phyloP scores from a whole-genome alignment of 2,113 vertebrate genomes.

The Athene noctua region DNA sequence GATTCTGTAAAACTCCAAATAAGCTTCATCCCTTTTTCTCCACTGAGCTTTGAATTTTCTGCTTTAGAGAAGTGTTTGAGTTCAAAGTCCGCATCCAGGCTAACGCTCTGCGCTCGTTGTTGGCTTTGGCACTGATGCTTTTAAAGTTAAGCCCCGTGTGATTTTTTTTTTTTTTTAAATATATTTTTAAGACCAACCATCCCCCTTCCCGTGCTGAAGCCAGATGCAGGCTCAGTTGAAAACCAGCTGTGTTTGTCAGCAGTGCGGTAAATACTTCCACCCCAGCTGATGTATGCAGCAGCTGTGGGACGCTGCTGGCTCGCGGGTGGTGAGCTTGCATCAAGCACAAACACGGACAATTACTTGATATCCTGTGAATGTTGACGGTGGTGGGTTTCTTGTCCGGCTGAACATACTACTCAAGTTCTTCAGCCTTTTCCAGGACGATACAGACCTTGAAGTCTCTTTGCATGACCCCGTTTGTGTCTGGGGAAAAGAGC shows the following conservation, averaged over 20 bases:
- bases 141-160: background rate
- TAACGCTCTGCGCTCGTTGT: background rate
- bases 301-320: background rate
- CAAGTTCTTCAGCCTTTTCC: background rate
- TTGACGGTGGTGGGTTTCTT: no score
- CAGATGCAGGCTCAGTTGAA: background rate
- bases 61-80: background rate
- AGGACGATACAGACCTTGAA: rapidly evolving
- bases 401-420: background rate
- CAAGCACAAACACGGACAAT: background rate
- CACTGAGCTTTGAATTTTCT: background rate
- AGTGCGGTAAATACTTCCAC: background rate
- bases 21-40: background rate
- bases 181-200: background rate
- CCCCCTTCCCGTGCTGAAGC: background rate
- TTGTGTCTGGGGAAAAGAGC: background rate
- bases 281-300: background rate
- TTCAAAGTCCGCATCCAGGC: background rate
- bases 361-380: background rate
- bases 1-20: background rate
- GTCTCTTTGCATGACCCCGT: rapidly evolving
- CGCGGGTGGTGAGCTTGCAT: background rate
- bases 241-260: background rate
- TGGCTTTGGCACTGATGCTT: background rate
- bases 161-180: background rate